phyloP scores from a whole-genome alignment of 2,113 vertebrate genomes.

The Bostrychus sinensis region DNA sequence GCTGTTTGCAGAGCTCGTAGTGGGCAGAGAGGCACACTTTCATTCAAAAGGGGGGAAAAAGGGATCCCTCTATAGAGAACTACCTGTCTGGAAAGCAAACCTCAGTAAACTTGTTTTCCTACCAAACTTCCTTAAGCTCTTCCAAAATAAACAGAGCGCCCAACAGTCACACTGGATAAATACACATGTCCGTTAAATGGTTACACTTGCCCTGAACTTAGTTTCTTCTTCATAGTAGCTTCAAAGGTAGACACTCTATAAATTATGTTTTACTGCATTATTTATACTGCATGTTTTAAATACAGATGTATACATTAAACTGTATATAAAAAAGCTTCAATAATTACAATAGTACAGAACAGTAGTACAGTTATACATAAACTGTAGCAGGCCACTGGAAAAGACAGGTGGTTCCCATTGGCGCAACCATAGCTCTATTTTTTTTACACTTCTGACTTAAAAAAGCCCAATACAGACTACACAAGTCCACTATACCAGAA shows the following conservation, averaged over 20 bases:
- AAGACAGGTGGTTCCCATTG: slow-evolving; percentile 3
- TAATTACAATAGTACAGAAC: too few relatives aligned
- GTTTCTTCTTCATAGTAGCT: slow-evolving; percentile 59
- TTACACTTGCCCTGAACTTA: slow-evolving; percentile 68
- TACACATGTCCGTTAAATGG: slow-evolving; percentile 73
- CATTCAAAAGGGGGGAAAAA: slow-evolving; percentile 50
- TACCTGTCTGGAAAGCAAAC: slow-evolving; percentile 76
- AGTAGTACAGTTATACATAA: too few relatives aligned
- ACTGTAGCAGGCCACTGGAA: slow-evolving; percentile 21
- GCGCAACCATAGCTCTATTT: too few relatives aligned
- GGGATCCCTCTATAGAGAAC: slow-evolving; percentile 67
- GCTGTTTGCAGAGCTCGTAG: slow-evolving; percentile 64
- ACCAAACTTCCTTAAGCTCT: slow-evolving; percentile 74
- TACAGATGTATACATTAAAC: too few relatives aligned
- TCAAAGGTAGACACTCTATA: slow-evolving; percentile 50
- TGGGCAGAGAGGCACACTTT: slow-evolving; percentile 64
- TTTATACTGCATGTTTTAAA: not conserved
- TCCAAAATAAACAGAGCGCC: slow-evolving; percentile 80
- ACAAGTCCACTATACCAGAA: slow-evolving; percentile 42
- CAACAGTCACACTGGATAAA: slow-evolving; percentile 77
- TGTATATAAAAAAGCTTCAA: too few relatives aligned
- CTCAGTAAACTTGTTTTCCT: slow-evolving; percentile 80
- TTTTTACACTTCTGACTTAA: slow-evolving; percentile 12
- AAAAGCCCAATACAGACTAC: slow-evolving; percentile 51
- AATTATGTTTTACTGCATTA: not conserved